These are phyloP conservation scores for Vespertilio murinus DNA, from an alignment of 2,797 vertebrate species.

Conservation along the genomic window DNA sequence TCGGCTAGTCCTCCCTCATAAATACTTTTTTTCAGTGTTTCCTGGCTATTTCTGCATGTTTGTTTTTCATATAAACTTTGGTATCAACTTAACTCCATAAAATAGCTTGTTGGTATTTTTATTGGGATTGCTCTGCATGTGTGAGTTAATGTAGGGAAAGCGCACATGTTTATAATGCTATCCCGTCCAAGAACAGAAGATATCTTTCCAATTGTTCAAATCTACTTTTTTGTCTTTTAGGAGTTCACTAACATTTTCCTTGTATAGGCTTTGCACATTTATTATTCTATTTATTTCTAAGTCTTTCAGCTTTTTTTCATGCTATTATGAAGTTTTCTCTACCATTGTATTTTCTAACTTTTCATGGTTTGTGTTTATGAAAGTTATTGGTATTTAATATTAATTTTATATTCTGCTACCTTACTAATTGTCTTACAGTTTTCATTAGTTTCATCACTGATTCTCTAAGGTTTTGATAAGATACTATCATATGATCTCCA, in stretches of 20 bases:
- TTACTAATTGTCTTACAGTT: background rate
- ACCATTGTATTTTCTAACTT: background rate
- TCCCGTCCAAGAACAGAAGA: background rate
- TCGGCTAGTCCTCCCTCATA: background rate
- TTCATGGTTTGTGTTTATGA: background rate
- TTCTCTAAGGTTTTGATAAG: background rate
- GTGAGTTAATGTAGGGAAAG: slow-evolving; percentile 4
- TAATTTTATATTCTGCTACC: background rate
- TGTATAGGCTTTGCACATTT: background rate
- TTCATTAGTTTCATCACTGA: background rate
- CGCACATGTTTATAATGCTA: background rate
- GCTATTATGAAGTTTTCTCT: background rate
- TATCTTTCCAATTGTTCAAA: background rate
- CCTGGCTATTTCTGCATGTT: slow-evolving; percentile 3
- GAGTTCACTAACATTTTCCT: background rate
- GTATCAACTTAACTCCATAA: slow-evolving; percentile 26
- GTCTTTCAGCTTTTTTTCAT: background rate
- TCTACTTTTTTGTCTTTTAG: background rate
- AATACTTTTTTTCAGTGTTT: slow-evolving; percentile 26
- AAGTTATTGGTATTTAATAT: background rate
- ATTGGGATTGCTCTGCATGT: background rate
- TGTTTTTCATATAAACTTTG: slow-evolving; percentile 49
- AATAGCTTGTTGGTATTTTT: slow-evolving; percentile 17
- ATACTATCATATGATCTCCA: background rate
- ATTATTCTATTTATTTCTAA: background rate